Conservation (phyloP, 2,888 invertebrate genomes). For the Subacronicta megacephala region DNA sequence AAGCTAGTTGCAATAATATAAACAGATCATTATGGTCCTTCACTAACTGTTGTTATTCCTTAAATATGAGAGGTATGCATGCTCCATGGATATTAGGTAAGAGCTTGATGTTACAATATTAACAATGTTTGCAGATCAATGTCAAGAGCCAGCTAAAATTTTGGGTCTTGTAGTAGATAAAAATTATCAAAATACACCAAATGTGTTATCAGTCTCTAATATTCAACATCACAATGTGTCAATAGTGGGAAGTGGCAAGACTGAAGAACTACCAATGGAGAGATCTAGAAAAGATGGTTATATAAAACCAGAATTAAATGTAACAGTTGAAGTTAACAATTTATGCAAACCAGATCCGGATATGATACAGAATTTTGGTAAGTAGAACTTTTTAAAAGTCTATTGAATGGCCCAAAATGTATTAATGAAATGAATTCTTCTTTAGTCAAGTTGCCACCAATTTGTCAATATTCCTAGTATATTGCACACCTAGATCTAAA, state of each 20-base stretch:
- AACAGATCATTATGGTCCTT: too few relatives aligned
- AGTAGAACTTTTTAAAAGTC: conserved; percentile 7
- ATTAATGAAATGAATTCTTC: too few relatives aligned
- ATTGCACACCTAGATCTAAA: too few relatives aligned
- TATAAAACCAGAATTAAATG: neutral
- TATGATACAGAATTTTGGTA: conserved; percentile 53
- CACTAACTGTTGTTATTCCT: too few relatives aligned
- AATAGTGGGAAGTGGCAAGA: conserved; percentile 2
- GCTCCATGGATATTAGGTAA: too few relatives aligned
- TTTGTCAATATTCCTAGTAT: too few relatives aligned
- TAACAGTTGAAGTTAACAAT: neutral
- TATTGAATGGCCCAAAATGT: too few relatives aligned
- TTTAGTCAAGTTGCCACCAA: too few relatives aligned
- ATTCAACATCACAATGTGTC: conserved; percentile 7
- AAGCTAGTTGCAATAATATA: too few relatives aligned
- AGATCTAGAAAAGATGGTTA: neutral
- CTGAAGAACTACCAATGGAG: conserved; percentile 3
- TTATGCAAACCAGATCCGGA: neutral
- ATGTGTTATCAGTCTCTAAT: conserved; percentile 8
- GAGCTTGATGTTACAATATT: too few relatives aligned
- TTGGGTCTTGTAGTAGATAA: conserved; percentile 37
- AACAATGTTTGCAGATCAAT: conserved; percentile 31
- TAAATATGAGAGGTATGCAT: too few relatives aligned
- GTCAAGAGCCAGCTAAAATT: conserved; percentile 32
- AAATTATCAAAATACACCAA: conserved; percentile 16